Conservation (phyloP, 2,113 vertebrate genomes). For the Anarrhichthys ocellatus region DNA sequence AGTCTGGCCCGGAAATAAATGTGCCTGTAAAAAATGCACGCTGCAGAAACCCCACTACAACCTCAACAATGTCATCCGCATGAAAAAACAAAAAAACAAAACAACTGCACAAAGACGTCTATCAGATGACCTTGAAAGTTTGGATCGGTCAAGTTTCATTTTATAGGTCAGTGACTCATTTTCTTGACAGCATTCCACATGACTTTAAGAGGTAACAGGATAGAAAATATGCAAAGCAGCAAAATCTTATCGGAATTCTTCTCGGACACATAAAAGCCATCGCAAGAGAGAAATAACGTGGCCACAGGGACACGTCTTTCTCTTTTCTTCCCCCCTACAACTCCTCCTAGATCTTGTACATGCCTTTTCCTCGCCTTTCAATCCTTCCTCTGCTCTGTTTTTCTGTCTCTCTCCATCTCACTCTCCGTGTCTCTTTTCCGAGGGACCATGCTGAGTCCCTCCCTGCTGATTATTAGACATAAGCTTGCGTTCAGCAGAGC, state of each 20-base stretch:
- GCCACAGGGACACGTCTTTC: constrained; percentile 53
- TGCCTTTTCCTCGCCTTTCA: constrained; percentile 44
- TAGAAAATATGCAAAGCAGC: constrained; percentile 62
- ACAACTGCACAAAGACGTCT: not conserved
- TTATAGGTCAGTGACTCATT: constrained; percentile 43
- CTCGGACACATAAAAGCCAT: constrained; percentile 57
- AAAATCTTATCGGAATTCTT: constrained; percentile 60
- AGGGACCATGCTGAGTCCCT: constrained; percentile 68
- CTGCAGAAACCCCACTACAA: constrained; percentile 28
- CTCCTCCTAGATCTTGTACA: constrained; percentile 40
- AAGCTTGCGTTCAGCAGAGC: constrained; percentile 76
- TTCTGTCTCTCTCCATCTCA: constrained; percentile 36
- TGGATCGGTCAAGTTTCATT: constrained; percentile 10
- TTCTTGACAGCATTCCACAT: constrained; percentile 36
- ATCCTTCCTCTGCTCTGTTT: constrained; percentile 56
- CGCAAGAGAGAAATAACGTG: constrained; percentile 53
- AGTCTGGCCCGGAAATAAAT: constrained; percentile 34
- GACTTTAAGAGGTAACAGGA: constrained; percentile 49
- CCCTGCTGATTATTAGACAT: constrained; percentile 81
- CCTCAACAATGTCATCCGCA: constrained; percentile 42
- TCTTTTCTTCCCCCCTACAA: not conserved
- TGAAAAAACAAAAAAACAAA: not conserved
- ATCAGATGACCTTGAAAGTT: constrained; percentile 54
- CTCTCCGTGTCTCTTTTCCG: constrained; percentile 46
- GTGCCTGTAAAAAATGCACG: constrained; percentile 42